Conservation (phyloP, 2,797 vertebrate species). For the Capromys pilorides region DNA sequence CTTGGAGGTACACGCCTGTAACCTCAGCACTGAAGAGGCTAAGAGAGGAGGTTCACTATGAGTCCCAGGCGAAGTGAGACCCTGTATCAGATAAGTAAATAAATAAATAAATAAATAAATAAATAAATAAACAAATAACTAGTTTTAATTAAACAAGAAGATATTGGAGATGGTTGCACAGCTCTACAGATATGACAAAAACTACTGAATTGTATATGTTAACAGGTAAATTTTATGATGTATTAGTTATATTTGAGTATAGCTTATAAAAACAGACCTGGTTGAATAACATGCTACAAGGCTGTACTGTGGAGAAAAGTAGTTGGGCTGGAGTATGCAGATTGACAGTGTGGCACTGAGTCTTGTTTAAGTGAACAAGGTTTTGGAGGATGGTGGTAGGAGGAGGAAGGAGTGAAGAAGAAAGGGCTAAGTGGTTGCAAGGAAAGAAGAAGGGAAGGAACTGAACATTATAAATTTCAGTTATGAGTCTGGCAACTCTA, state of each 20-base stretch:
- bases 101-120: no score
- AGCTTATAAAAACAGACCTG: slow-evolving; percentile 33
- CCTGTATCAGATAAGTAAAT: no score
- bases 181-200: not conserved
- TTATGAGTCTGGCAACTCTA: not conserved
- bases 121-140: no score
- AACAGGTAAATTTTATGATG: slow-evolving; percentile 1
- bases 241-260: slow-evolving; percentile 9
- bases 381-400: not conserved
- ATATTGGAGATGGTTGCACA: not conserved
- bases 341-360: slow-evolving; percentile 5
- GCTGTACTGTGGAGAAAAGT: slow-evolving; percentile 28
- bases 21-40: no score
- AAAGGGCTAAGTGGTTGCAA: not conserved
- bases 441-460: not conserved
- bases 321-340: not conserved
- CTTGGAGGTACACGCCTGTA: no score
- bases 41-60: no score
- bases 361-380: not conserved
- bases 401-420: not conserved
- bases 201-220: not conserved
- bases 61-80: no score
- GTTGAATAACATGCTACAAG: slow-evolving; percentile 11
- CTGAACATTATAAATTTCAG: not conserved
- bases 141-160: no score